A percentile compares a stretch with the other conserved stretches of the same genome.
These are phyloP conservation scores for Mus caroli DNA, from an alignment of 2,797 vertebrate genomes.

Conservation along the genomic window DNA sequence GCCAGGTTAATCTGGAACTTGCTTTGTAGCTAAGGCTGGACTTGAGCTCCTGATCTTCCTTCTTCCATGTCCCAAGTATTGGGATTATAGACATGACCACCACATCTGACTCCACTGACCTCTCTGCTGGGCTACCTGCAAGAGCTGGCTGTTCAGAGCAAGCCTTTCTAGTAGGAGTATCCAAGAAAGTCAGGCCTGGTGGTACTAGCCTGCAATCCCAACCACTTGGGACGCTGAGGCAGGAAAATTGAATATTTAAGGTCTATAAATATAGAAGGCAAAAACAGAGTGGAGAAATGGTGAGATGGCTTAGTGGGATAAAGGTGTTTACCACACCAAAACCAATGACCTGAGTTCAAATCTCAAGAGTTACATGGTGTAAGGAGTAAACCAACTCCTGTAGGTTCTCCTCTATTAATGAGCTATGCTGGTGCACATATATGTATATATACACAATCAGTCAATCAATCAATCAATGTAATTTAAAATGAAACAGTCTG, in stretches of 20 bases:
- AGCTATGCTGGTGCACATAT: background rate
- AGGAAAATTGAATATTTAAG: background rate
- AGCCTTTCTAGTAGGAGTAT: background rate
- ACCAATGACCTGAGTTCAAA: background rate
- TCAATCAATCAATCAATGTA: background rate
- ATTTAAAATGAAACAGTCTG: background rate
- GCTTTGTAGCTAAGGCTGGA: background rate
- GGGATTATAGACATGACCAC: background rate
- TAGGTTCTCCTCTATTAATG: background rate
- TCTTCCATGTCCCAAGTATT: background rate
- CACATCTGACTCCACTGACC: background rate
- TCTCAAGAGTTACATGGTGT: background rate
- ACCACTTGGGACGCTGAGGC: background rate
- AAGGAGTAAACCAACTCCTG: background rate
- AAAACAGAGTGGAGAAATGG: background rate
- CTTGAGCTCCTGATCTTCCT: background rate
- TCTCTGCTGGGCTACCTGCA: background rate
- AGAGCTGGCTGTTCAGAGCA: background rate
- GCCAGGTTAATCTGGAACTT: background rate
- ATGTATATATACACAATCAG: background rate
- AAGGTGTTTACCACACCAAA: background rate
- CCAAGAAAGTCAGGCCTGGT: background rate
- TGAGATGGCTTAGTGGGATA: background rate
- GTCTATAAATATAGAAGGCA: background rate
- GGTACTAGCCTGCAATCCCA: background rate